Percentiles rank a stretch among this genome's conserved stretches.
These are phyloP conservation scores for Oxyruncus cristatus DNA, from an alignment of 2,113 vertebrate genomes.

Conservation along the genomic window DNA sequence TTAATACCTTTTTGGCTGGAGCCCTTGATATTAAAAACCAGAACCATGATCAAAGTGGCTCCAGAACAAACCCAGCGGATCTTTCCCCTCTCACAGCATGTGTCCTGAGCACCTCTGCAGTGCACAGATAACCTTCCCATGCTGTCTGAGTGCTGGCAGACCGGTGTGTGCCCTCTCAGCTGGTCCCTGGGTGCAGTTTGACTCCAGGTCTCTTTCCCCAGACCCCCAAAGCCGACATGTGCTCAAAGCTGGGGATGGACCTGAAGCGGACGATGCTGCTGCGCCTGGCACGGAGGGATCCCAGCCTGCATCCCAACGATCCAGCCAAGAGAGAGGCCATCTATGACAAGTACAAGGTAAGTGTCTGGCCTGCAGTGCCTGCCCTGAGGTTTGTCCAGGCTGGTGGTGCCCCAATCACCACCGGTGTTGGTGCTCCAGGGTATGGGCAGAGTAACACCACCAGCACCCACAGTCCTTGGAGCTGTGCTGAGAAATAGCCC, in stretches of 20 bases:
- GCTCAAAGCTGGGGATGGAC: conserved; percentile 94
- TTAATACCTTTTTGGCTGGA: rapidly evolving
- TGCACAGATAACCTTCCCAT: rapidly evolving
- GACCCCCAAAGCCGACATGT: conserved; percentile 87
- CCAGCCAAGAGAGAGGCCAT: conserved; percentile 75
- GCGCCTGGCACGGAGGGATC: conserved; percentile 80
- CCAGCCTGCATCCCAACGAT: conserved; percentile 80
- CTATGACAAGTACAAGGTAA: conserved; percentile 88
- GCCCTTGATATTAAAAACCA: neutral
- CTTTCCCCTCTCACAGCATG: rapidly evolving
- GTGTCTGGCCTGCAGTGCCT: neutral
- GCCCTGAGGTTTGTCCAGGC: neutral
- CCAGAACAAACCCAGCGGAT: rapidly evolving
- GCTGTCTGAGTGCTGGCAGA: rapidly evolving
- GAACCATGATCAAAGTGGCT: rapidly evolving
- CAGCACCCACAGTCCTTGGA: rapidly evolving
- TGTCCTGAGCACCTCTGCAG: neutral
- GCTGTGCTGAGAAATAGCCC: neutral
- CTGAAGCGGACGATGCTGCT: conserved; percentile 92
- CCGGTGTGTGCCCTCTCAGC: rapidly evolving
- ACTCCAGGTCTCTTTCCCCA: conserved; percentile 8
- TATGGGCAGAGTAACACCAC: neutral
- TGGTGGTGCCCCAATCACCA: rapidly evolving
- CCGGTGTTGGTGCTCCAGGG: neutral
- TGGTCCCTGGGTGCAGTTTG: rapidly evolving